Base-by-base conservation (phyloP, 2,888 invertebrate species). In the Mechanitis messenoides region DNA sequence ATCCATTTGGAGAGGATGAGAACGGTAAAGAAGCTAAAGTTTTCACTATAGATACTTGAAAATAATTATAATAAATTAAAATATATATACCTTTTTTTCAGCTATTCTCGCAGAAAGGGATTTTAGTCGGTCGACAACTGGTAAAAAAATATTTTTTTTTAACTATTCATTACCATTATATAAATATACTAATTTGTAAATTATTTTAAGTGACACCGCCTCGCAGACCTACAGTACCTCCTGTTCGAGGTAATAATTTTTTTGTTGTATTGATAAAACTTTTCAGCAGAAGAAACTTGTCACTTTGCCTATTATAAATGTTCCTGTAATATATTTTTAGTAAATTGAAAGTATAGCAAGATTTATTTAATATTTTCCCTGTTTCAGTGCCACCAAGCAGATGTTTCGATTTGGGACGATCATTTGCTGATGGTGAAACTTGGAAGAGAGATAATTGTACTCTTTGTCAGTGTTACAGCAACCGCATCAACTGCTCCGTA, bases 381-480 rank as follows among this genome's bases (percentile, higher is more conserved):
- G 9, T 9, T 4, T 31, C 68, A 60, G 68, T 76, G 54, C 68
- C 77, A 1, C 62, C 67, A 20, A 74, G 77, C 33, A 75, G 88
- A 5, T 94, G 94, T 71, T 77, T 86, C 61, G 92, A 92, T 74
- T 91, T 93, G 57, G 94, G 93, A 0, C 89, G 91, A 65, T 84
- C 85, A 65, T 94, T 93, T 82, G 83, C 88, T 0, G 93, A 95
- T 67, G 94, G 94, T 1, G 93, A 95, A 69, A 91, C 91, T 58
- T 93, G 93, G 69, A 94, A 91, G 59, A 74, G 81, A 0, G 80
- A 93, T 75, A 91, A 92, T 69, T 95, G 95, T 74, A 94, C 94
- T 0, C 87, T 92, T 33, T 97, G 97, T 76, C 90, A 91, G 54
- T 97, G 97, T 76, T 83, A 85, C 57, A 82, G 87, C 33, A 94